Percentiles rank a stretch among this genome's conserved stretches.
Conservation (phyloP, 2,888 invertebrate genomes). For the Agrochola lota region DNA sequence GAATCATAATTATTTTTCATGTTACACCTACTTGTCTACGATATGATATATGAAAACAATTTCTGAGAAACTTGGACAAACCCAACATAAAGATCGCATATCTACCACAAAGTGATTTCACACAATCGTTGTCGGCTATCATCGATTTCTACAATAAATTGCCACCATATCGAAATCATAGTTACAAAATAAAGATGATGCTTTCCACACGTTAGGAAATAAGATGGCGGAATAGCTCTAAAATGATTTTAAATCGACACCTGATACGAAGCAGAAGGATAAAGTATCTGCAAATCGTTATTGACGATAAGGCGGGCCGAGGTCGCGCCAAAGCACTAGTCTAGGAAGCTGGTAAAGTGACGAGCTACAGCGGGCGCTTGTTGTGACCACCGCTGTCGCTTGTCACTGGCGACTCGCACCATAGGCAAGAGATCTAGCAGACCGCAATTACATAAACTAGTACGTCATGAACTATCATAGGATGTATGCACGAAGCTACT, state of each 20-base stretch:
- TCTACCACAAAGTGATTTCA: conserved; percentile 32
- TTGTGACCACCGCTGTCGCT: neutral
- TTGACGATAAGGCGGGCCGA: conserved; percentile 74
- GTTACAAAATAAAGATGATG: conserved; percentile 57
- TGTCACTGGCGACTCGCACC: neutral
- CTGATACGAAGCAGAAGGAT: conserved; percentile 69
- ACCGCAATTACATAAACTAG: neutral
- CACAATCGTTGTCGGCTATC: conserved; percentile 15
- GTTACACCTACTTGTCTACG: neutral
- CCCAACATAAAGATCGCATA: conserved; percentile 23
- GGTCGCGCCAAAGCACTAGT: conserved; percentile 75
- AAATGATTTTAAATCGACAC: conserved; percentile 74
- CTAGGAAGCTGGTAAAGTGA: conserved; percentile 33
- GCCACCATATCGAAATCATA: conserved; percentile 40
- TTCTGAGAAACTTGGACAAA: conserved; percentile 46
- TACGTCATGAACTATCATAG: neutral
- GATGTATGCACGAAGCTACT: neutral
- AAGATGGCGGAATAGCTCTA: conserved; percentile 58
- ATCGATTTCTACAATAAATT: conserved; percentile 47
- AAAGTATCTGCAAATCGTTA: conserved; percentile 72
- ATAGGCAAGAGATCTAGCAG: no score
- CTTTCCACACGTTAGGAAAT: conserved; percentile 62
- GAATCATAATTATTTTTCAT: neutral
- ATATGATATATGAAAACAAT: conserved; percentile 1
- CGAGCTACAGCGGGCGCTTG: conserved; percentile 45